Conservation (phyloP, 2,113 vertebrate genomes). For the Lophura nycthemera region DNA sequence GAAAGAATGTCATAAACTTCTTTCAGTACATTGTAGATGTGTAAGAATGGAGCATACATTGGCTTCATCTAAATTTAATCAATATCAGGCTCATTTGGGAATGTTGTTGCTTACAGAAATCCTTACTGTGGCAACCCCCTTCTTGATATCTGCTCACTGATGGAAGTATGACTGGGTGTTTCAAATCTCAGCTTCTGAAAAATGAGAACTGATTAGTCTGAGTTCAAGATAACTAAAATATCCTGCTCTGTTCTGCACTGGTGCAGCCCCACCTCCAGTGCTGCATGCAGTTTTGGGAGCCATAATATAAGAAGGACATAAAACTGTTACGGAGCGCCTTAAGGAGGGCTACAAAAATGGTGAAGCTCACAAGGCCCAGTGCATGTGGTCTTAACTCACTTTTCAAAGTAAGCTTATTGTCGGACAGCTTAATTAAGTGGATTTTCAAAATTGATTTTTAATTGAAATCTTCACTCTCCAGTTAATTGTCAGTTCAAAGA, state of each 20-base stretch:
- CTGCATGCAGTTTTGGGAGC: neutral
- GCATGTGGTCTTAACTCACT: neutral
- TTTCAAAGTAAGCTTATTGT: neutral
- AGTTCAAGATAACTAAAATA: accelerated
- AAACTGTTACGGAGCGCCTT: neutral
- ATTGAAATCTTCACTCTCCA: neutral
- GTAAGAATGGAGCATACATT: neutral
- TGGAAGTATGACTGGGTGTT: neutral
- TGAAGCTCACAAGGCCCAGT: neutral
- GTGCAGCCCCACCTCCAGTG: neutral
- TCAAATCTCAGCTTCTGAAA: neutral
- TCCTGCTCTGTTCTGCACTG: neutral
- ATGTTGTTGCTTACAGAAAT: neutral
- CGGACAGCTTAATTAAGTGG: neutral
- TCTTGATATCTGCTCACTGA: neutral
- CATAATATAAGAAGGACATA: neutral
- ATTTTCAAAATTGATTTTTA: constrained; percentile 8
- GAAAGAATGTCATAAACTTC: neutral
- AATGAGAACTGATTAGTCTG: neutral
- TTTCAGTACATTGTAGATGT: neutral
- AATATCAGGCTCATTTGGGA: neutral
- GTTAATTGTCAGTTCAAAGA: neutral
- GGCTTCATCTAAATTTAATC: neutral
- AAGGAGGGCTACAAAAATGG: neutral
- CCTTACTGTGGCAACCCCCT: neutral